phyloP scores from a whole-genome alignment of 2,797 vertebrate species.

The Leptatherina wallacei region DNA sequence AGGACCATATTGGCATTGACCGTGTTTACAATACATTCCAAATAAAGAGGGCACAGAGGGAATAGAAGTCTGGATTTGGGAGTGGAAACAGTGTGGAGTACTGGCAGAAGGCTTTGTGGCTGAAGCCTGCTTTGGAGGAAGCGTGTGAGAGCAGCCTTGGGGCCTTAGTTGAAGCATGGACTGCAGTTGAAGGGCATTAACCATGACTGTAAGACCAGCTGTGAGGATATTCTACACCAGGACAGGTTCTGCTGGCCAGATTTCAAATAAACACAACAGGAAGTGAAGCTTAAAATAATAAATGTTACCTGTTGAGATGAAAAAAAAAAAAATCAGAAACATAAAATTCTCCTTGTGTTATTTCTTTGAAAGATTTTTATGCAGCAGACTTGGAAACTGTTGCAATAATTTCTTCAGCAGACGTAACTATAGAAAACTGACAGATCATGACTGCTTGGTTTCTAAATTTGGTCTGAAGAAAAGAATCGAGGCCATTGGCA shows the following conservation, averaged over 20 bases:
- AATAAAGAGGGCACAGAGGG: constrained; percentile 78
- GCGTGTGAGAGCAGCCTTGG: constrained; percentile 69
- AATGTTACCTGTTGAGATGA: constrained; percentile 44
- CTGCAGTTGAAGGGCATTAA: constrained; percentile 78
- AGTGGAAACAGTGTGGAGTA: constrained; percentile 61
- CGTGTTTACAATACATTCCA: constrained; percentile 76
- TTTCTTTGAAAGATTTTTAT: constrained; percentile 8
- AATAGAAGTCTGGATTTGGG: constrained; percentile 61
- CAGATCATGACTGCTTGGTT: constrained; percentile 1
- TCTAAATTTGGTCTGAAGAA: constrained; percentile 59
- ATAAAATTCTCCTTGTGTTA: constrained; percentile 41
- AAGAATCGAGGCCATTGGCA: constrained; percentile 48
- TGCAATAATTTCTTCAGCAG: neutral
- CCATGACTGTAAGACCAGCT: constrained; percentile 72
- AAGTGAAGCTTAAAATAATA: constrained; percentile 73
- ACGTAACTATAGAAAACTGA: neutral
- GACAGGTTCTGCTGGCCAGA: constrained; percentile 37
- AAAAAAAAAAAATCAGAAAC: constrained; percentile 27
- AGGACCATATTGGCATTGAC: constrained; percentile 76
- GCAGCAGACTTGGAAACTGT: neutral
- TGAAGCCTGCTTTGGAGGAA: constrained; percentile 59
- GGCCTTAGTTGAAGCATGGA: constrained; percentile 64
- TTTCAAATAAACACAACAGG: constrained; percentile 76
- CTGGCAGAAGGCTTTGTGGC: constrained; percentile 60
- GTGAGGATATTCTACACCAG: constrained; percentile 56